These are phyloP conservation scores for Cyclargus thomasi DNA, from an alignment of 1,140 invertebrate genomes.

Conservation along the genomic window DNA sequence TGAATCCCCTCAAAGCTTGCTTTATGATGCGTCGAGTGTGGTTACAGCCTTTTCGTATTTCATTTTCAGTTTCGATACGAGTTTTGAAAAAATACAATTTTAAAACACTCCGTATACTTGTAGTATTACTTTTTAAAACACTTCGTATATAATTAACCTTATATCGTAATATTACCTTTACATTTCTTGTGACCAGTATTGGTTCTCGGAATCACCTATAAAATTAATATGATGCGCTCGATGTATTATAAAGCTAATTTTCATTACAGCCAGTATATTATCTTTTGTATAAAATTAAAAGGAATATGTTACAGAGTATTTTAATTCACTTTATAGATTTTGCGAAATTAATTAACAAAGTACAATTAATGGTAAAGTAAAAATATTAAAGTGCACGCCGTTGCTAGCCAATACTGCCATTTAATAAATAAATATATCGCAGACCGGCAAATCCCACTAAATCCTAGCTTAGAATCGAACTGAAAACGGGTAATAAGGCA, in stretches of 20 bases:
- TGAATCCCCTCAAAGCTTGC: conserved; percentile 33
- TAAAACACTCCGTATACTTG: not conserved
- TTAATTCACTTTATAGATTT: no score
- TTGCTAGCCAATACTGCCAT: not conserved
- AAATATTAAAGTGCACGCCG: not conserved
- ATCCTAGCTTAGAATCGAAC: conserved; percentile 57
- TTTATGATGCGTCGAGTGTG: conserved; percentile 19
- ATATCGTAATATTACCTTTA: no score
- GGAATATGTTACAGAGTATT: no score
- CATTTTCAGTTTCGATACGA: not conserved
- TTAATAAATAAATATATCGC: conserved; percentile 24
- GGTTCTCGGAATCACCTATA: no score
- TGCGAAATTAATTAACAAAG: no score
- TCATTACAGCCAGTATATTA: no score
- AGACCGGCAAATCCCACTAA: conserved; percentile 47
- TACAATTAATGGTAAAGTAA: not conserved
- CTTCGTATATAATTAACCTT: not conserved
- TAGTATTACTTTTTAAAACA: not conserved
- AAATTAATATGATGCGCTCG: no score
- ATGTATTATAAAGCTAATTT: no score
- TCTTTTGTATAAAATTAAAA: no score
- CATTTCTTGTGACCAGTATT: no score
- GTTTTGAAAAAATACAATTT: not conserved
- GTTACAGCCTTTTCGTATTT: not conserved
- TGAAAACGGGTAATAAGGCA: conserved; percentile 69